Base-by-base conservation (phyloP, 1,140 invertebrate species). In the Druon quercuslanigerum region DNA sequence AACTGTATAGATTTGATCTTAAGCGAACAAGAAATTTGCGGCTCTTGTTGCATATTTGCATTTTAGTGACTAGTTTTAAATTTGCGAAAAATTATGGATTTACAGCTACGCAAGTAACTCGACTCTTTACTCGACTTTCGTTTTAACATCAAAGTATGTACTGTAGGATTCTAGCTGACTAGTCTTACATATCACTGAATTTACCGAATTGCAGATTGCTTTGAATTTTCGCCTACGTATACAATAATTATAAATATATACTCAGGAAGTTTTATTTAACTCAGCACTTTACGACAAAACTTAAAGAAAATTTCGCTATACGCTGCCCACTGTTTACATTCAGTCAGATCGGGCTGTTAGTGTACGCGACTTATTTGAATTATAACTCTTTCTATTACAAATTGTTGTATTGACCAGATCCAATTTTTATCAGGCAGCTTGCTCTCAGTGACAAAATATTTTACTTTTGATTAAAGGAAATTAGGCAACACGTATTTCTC, bases 121-220 rank as follows among this genome's bases (percentile, higher is more conserved):
- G 52, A 80, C 20, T 83, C 71, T 79, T 79, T 77, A 71, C 72
- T 78, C 51, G 71, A 77, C 83, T 71, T 82, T 84, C 73, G 70
- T 79, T 84, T 82, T 75, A 81, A 72, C 66, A 83, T 79, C 75
- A 81, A 75, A 83, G 25, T 66, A 66, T 66, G 19, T 40, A 40
- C 20, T 33, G 25, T 50, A 84, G 79, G 76, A 82, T 75, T 82
- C 77, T 86, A 84, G 54, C 86, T 87, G 87, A 89, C 87, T 88
- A 89, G 87, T 83, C 86, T 87, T 84, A 85, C 75, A 78, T 82
- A 87, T 88, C 86, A 88, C 87, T 87, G 85, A 83, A 84, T 84
- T 82, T 78, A 74, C 78, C 51, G 74, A 78, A 75, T 79, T 78
- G 50, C 25, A 20, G 13, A 75, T 77, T 77, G 50, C 74, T 75